Conservation (phyloP, 53 echinoderm and acorn worm genomes). For the Astropecten irregularis region DNA sequence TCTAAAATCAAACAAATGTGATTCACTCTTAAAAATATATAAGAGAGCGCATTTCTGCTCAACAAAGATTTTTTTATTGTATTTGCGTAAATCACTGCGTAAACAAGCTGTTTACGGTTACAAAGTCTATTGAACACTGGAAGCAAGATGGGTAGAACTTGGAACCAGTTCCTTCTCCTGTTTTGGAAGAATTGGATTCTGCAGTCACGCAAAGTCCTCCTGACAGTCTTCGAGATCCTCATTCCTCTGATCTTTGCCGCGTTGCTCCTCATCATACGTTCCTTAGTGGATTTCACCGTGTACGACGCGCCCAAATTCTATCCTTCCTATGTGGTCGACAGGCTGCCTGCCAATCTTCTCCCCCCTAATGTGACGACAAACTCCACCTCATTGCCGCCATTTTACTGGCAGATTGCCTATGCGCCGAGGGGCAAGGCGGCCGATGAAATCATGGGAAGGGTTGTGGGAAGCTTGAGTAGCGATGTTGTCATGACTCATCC, state of each 20-base stretch:
- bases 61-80: no score
- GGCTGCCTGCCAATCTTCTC: constrained; percentile 48
- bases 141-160: constrained; percentile 69
- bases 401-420: constrained; percentile 69
- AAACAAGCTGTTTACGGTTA: no score
- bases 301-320: constrained; percentile 61
- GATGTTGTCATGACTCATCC: not conserved
- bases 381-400: constrained; percentile 30
- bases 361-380: constrained; percentile 38
- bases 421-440: constrained; percentile 52
- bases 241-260: constrained; percentile 72
- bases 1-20: no score
- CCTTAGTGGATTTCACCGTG: constrained; percentile 45
- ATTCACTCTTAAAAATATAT: no score
- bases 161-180: constrained; percentile 68
- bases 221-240: constrained; percentile 72
- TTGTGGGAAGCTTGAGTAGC: constrained; percentile 34
- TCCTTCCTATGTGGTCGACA: constrained; percentile 27
- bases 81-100: no score
- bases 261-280: constrained; percentile 60
- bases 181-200: constrained; percentile 86
- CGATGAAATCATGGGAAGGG: constrained; percentile 53
- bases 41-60: no score
- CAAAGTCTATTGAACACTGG: no score
- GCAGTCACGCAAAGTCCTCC: constrained; percentile 64